phyloP scores from a whole-genome alignment of 2,797 vertebrate genomes.

The Xiphophorus birchmanni region DNA sequence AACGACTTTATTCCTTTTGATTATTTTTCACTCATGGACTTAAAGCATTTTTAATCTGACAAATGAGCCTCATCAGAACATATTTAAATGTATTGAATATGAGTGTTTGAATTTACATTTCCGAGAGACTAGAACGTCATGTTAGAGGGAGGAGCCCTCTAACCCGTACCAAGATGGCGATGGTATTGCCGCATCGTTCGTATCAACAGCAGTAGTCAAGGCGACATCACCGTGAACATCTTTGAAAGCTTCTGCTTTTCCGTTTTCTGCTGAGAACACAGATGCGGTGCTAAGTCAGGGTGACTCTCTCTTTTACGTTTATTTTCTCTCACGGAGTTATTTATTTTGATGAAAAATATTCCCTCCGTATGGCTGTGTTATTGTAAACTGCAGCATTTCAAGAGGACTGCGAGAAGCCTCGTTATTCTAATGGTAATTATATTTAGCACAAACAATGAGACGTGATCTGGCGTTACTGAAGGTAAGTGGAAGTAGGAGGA shows the following conservation, averaged over 20 bases:
- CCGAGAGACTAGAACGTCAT: neutral
- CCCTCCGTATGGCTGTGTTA: neutral
- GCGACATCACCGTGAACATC: neutral
- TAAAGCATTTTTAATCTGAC: neutral
- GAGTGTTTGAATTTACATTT: neutral
- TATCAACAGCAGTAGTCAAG: neutral
- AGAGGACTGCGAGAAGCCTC: neutral
- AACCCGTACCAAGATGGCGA: slow-evolving; percentile 5
- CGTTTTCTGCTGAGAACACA: neutral
- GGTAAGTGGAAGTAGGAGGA: slow-evolving; percentile 35
- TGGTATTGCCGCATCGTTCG: neutral
- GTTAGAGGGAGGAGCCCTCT: neutral
- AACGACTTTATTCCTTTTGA: neutral
- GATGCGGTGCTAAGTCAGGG: neutral
- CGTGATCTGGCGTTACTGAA: slow-evolving; percentile 20
- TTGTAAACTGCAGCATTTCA: neutral
- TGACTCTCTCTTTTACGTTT: neutral
- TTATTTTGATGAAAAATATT: neutral
- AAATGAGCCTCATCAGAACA: neutral
- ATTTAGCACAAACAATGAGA: slow-evolving; percentile 7
- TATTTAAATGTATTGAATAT: neutral
- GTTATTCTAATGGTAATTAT: neutral
- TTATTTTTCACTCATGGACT: neutral
- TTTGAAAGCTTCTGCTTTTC: neutral
- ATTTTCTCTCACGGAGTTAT: neutral